Conservation (phyloP, 2,888 invertebrate genomes). For the Clunio marinus region DNA sequence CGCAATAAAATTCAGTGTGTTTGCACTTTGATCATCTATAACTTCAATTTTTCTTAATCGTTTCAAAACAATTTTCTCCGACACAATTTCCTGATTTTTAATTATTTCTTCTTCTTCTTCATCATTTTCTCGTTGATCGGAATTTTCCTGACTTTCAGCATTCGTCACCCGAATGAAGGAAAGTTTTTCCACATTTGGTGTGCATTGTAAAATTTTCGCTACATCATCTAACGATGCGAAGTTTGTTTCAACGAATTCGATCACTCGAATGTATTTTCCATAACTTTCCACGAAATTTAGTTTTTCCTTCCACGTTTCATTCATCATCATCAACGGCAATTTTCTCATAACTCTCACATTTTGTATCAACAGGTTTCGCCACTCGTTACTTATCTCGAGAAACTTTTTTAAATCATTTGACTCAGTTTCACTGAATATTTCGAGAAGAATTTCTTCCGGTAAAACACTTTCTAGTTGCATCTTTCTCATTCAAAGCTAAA, state of each 20-base stretch:
- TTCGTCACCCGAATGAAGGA: background rate
- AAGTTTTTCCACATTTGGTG: constrained; percentile 4
- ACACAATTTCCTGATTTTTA: background rate
- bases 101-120: background rate
- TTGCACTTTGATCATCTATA: background rate
- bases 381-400: background rate
- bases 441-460: background rate
- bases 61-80: background rate
- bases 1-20: background rate
- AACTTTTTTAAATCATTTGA: background rate
- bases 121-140: background rate
- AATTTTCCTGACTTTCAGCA: background rate
- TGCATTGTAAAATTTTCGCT: background rate
- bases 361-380: background rate
- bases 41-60: background rate
- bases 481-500: background rate
- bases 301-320: constrained; percentile 5
- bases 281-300: background rate
- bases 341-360: constrained; percentile 18
- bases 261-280: constrained; percentile 4
- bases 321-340: background rate
- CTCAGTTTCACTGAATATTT: constrained; percentile 21
- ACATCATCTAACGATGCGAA: background rate
- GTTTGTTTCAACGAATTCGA: background rate
- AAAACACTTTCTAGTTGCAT: background rate